A percentile compares a stretch with the other conserved stretches of the same genome.
Evolutionary conservation across 2,797 vertebrate genomes (phyloP).

Genomic region (Galagoides demidoff): DNA sequence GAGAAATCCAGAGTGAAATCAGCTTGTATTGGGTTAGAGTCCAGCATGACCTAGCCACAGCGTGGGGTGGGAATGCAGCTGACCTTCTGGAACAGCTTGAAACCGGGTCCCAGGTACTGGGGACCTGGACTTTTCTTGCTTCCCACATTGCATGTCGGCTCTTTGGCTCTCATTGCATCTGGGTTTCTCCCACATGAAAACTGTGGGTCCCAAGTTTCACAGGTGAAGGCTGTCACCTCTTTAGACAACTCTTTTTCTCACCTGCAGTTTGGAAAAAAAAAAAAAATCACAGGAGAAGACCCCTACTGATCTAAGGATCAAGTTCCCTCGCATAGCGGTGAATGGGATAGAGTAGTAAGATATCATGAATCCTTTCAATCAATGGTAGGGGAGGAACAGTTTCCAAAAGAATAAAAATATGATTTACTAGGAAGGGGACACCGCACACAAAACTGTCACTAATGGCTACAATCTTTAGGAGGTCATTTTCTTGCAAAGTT

Average conservation of each 20-base stretch:
- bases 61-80: neutral
- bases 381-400: neutral
- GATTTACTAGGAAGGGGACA: neutral
- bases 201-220: neutral
- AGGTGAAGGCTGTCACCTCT: neutral
- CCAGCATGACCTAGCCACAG: neutral
- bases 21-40: neutral
- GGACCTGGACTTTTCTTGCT: neutral
- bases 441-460: neutral
- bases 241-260: neutral
- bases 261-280: neutral
- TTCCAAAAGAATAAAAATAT: neutral
- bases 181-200: neutral
- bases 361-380: neutral
- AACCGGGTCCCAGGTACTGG: neutral
- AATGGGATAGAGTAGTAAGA: neutral
- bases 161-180: neutral
- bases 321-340: neutral
- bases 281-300: constrained; percentile 22
- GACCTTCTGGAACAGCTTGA: neutral
- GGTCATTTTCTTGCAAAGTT: neutral
- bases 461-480: too few relatives aligned
- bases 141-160: neutral
- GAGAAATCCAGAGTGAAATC: neutral
- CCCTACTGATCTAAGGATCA: neutral